phyloP scores from a whole-genome alignment of 2,797 vertebrate genomes.

The Nothura maculosa region DNA sequence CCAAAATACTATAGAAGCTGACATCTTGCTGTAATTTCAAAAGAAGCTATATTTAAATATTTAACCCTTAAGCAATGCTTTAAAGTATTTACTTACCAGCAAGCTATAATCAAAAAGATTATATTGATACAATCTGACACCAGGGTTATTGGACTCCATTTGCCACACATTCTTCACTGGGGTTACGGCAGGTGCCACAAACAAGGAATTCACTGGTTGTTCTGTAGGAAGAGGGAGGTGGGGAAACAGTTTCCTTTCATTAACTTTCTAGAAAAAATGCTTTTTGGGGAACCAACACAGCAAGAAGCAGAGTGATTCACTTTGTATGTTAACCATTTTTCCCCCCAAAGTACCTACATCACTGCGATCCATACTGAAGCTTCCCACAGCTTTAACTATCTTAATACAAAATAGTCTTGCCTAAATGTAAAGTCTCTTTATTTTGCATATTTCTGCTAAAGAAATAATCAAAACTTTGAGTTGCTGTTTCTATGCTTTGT shows the following conservation, averaged over 20 bases:
- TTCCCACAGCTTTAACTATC: not conserved
- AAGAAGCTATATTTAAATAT: not conserved
- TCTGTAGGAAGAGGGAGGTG: conserved; percentile 73
- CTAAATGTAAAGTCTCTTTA: not conserved
- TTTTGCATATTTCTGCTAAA: not conserved
- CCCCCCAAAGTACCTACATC: not conserved
- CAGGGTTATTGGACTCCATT: conserved; percentile 92
- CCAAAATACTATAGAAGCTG: not conserved
- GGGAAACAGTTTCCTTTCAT: not conserved
- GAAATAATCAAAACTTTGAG: not conserved
- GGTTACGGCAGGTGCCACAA: conserved; percentile 94
- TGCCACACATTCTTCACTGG: conserved; percentile 85
- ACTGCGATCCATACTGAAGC: not conserved
- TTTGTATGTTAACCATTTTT: not conserved
- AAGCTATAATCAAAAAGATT: conserved; percentile 80
- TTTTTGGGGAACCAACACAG: not conserved
- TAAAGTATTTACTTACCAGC: conserved; percentile 82
- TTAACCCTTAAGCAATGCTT: not conserved
- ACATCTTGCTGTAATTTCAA: not conserved
- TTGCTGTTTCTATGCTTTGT: not conserved
- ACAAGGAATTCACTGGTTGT: conserved; percentile 89
- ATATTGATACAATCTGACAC: conserved; percentile 90
- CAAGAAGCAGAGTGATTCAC: not conserved
- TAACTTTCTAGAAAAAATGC: not conserved
- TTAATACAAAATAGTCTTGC: not conserved